Base-by-base conservation (phyloP, 1,140 invertebrate genomes). In the Conus betulinus region DNA sequence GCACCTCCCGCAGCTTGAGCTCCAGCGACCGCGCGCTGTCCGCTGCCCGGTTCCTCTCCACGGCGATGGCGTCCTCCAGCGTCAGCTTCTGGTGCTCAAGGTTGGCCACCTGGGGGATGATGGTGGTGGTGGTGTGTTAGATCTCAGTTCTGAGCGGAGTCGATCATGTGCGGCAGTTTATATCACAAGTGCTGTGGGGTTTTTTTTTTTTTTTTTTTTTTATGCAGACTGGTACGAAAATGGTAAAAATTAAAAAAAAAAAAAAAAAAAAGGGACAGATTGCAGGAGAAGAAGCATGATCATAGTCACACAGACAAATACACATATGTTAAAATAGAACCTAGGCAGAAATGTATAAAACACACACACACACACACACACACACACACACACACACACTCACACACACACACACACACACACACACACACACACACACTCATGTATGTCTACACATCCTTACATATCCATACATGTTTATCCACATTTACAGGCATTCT, bases 1-100 rank as follows among this genome's bases (percentile, higher is more conserved):
- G 92, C 13, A 94, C 89, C 17, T 93, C 91, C 27, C 90, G 89
- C 51, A 94, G 87, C 60, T 93, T 93, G 39, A 79, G 89, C 71
- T 93, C 92, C 87, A 94, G 86, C 6, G 67, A 74, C 13, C 85
- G 82, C 6, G 92, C 88, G 53, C 93, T 91, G 52, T 93, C 91
- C 17, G 90, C 88, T 17, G 90, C 88, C 53, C 89, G 84, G 15
- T 71, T 79, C 15, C 92, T 82, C 76, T 94, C 93, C 23, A 81
- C 74, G 81, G 88, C 60, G 20, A 93, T 20, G 8, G 87, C 87
- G 52, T 93, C 92, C 82, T 94, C 92, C 27, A 92, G 81, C 0
- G 89, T 88, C 51, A 88, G 83, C 20, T 91, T 90, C 90, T 93
- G 91, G 74, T 93, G 91, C 57, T 92, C 89, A 17, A 93, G 71